Conservation (phyloP, 37 sponge, comb jelly and placozoan species). For the Beroe forskalii region DNA sequence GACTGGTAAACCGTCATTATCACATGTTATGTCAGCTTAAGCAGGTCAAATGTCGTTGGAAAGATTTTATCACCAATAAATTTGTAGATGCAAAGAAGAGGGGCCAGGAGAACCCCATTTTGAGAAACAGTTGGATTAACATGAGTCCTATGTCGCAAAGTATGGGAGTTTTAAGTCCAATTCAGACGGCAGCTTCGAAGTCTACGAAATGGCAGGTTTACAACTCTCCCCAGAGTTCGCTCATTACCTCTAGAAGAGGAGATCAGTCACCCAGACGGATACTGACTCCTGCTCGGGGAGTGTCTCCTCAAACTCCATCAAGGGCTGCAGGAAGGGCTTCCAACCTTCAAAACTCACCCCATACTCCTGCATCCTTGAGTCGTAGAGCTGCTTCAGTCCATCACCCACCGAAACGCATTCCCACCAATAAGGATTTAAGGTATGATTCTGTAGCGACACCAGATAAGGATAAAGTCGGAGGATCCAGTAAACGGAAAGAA, state of each 20-base stretch:
- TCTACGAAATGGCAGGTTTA: not conserved
- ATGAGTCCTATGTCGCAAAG: slow-evolving; percentile 13
- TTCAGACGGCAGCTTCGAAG: slow-evolving; percentile 34
- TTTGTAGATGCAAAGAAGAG: not conserved
- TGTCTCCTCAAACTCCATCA: not conserved
- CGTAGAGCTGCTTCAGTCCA: not conserved
- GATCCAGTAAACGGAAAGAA: not conserved
- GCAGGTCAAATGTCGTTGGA: slow-evolving; percentile 18
- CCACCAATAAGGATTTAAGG: not conserved
- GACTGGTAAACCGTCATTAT: not conserved
- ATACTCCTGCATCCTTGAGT: not conserved
- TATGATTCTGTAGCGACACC: slow-evolving; percentile 1
- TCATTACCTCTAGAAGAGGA: not conserved
- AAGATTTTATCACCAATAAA: not conserved
- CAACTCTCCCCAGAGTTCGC: not conserved
- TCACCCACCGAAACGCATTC: slow-evolving; percentile 27
- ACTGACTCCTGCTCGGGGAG: not conserved
- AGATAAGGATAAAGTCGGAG: slow-evolving; percentile 3
- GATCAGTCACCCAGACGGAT: not conserved
- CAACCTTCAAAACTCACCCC: not conserved
- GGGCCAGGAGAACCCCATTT: not conserved
- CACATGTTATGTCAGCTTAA: slow-evolving; percentile 46
- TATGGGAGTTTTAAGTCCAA: slow-evolving; percentile 24
- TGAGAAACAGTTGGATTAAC: not conserved
- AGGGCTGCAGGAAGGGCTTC: not conserved